Conservation (phyloP, 1,140 invertebrate genomes). For the Phthorimaea operculella region DNA sequence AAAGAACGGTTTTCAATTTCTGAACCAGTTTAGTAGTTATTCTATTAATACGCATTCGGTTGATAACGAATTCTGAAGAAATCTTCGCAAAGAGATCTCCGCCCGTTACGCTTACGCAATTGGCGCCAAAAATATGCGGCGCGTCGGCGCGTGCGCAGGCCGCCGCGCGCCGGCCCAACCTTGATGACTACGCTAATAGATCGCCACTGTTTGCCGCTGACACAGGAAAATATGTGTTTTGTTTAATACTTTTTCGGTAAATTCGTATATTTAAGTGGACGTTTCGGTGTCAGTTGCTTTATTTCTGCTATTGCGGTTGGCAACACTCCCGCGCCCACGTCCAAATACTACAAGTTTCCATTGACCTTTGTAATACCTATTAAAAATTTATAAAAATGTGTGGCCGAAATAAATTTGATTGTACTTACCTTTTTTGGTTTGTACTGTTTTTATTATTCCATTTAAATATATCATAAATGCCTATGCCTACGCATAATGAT, state of each 20-base stretch:
- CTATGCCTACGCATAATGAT: too few species aligned
- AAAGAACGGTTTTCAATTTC: too few species aligned
- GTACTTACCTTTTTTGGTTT: too few species aligned
- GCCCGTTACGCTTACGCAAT: slow-evolving; percentile 11
- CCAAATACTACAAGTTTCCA: background rate
- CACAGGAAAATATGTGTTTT: slow-evolving; percentile 6
- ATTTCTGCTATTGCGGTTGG: background rate
- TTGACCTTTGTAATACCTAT: background rate
- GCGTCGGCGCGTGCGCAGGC: slow-evolving; percentile 1
- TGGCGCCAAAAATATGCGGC: slow-evolving; percentile 15
- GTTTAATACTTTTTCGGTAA: slow-evolving; percentile 5
- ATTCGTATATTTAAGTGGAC: slow-evolving; percentile 3
- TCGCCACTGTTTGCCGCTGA: slow-evolving; percentile 11
- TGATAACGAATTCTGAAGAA: background rate
- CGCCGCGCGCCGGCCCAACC: slow-evolving; percentile 18
- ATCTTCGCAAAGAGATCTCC: background rate
- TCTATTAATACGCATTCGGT: background rate
- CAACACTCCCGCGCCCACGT: background rate
- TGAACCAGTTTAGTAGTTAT: background rate
- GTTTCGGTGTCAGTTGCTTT: background rate
- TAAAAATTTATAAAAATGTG: too few species aligned
- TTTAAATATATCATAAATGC: too few species aligned
- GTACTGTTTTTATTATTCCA: too few species aligned
- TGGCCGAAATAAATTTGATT: too few species aligned
- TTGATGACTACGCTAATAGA: slow-evolving; percentile 34